phyloP scores from a whole-genome alignment of 2,113 vertebrate genomes.

The Oryzias celebensis region DNA sequence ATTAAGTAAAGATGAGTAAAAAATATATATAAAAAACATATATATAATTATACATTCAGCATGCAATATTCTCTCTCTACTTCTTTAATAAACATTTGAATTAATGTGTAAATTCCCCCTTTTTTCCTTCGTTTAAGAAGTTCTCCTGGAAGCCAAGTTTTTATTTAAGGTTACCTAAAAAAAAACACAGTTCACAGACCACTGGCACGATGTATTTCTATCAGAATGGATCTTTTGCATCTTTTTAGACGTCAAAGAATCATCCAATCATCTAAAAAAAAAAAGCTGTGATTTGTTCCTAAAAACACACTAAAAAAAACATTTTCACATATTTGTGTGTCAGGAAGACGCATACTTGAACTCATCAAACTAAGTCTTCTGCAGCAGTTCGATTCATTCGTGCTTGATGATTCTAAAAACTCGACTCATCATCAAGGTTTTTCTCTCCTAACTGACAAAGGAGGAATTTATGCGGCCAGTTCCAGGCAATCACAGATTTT shows the following conservation, averaged over 20 bases:
- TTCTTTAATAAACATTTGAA: background rate
- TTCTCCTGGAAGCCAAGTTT: too few species aligned
- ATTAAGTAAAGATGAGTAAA: too few species aligned
- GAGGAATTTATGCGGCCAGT: constrained; percentile 26
- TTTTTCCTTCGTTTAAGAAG: too few species aligned
- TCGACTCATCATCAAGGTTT: constrained; percentile 2
- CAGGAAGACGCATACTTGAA: background rate
- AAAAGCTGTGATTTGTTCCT: background rate
- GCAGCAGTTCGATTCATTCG: background rate
- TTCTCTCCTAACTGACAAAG: constrained; percentile 11
- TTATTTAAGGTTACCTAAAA: too few species aligned
- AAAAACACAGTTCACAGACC: too few species aligned
- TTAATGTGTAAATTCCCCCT: background rate
- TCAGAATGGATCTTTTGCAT: too few species aligned
- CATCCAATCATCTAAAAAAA: background rate
- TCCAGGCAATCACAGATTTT: constrained; percentile 27
- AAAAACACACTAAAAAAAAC: background rate
- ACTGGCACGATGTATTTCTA: too few species aligned
- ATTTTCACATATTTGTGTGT: constrained; percentile 4
- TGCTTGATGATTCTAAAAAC: constrained; percentile 17
- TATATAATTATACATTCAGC: too few species aligned
- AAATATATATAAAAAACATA: too few species aligned
- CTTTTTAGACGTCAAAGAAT: too few species aligned
- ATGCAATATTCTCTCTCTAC: background rate
- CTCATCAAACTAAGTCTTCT: background rate